phyloP scores from a whole-genome alignment of 2,113 vertebrate species.

The Peromyscus californicus region DNA sequence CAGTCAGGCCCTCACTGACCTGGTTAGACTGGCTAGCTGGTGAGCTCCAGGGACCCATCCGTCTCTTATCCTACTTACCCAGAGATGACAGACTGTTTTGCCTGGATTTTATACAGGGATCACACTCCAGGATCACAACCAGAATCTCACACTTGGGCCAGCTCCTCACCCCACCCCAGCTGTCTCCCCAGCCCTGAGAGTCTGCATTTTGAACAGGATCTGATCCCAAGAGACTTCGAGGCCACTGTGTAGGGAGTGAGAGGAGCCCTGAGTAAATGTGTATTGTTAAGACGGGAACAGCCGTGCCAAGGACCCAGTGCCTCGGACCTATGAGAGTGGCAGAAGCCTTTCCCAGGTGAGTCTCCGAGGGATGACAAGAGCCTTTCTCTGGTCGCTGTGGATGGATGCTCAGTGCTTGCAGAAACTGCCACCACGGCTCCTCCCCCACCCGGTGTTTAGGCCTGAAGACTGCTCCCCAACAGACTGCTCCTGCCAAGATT shows the following conservation, averaged over 20 bases:
- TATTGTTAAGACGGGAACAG: neutral
- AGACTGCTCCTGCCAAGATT: neutral
- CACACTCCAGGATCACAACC: neutral
- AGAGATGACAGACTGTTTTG: neutral
- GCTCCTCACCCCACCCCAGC: neutral
- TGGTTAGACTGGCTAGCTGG: neutral
- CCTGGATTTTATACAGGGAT: neutral
- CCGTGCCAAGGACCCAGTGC: neutral
- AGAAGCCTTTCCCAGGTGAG: neutral
- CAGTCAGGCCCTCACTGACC: neutral
- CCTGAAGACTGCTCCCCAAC: neutral
- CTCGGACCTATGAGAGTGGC: neutral
- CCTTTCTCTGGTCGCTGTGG: neutral
- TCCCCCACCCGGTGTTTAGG: neutral
- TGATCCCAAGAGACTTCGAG: neutral
- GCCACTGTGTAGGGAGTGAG: neutral
- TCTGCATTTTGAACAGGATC: neutral
- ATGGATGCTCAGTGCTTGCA: neutral
- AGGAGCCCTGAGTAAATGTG: neutral
- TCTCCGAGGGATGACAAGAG: no score
- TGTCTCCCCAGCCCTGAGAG: neutral
- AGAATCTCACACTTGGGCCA: neutral
- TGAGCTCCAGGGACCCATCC: neutral
- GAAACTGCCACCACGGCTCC: no score
- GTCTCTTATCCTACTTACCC: no score